Percentiles rank a stretch among this genome's conserved stretches.
Conservation (phyloP, 92 coral and sea anemone species). For the Porites cylindrica region DNA sequence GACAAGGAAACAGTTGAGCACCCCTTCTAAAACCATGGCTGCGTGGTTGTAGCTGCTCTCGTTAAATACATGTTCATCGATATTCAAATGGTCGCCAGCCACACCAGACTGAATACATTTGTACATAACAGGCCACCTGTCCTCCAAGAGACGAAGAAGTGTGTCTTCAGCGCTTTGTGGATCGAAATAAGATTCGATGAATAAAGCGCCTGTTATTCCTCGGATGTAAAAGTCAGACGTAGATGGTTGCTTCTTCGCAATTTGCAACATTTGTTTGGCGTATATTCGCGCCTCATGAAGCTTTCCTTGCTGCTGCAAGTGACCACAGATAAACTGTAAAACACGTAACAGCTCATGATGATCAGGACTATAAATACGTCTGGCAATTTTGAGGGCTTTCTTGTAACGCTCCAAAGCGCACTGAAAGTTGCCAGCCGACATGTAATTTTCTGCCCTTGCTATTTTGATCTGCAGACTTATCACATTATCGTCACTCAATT, state of each 20-base stretch:
- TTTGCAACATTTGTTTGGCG: neutral
- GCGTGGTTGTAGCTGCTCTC: neutral
- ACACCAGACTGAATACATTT: neutral
- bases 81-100: neutral
- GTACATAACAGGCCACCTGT: slow-evolving; percentile 16
- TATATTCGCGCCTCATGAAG: neutral
- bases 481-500: neutral
- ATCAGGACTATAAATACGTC: neutral
- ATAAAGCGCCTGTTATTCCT: slow-evolving; percentile 7
- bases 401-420: neutral
- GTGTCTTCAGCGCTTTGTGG: neutral
- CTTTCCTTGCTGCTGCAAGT: neutral
- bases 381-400: slow-evolving; percentile 4
- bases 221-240: neutral
- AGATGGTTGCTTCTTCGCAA: neutral
- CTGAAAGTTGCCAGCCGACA: slow-evolving; percentile 1
- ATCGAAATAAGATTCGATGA: neutral
- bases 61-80: neutral
- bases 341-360: neutral
- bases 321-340: neutral
- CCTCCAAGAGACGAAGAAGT: neutral
- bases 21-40: neutral
- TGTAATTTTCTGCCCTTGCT: neutral
- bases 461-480: neutral
- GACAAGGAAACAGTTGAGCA: neutral